Evolutionary conservation across 2,888 invertebrate species (phyloP).

Genomic region (Eilema depressum): DNA sequence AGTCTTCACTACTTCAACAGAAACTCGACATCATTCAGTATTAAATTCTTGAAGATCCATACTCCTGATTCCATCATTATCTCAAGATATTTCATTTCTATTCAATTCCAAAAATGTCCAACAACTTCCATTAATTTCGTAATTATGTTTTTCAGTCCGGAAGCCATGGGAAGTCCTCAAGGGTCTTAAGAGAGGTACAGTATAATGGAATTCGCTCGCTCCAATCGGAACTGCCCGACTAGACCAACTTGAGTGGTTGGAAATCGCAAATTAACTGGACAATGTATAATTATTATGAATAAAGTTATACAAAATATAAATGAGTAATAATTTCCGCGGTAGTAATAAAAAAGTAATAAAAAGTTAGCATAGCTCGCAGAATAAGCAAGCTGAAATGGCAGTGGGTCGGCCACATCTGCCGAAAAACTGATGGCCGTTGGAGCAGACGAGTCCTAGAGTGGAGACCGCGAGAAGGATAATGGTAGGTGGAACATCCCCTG

Average conservation of each 20-base stretch:
- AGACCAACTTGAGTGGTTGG: not conserved
- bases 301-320: not conserved
- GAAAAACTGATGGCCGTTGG: too few relatives aligned
- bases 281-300: not conserved
- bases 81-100: conserved; percentile 27
- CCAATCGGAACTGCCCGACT: not conserved
- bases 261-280: not conserved
- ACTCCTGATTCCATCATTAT: conserved; percentile 31
- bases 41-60: not conserved
- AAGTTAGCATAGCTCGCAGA: too few relatives aligned
- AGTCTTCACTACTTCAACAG: too few relatives aligned
- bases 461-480: too few relatives aligned
- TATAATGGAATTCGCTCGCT: not conserved
- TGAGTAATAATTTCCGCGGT: too few relatives aligned
- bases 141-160: conserved; percentile 28
- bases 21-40: too few relatives aligned
- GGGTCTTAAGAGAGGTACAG: not conserved
- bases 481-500: too few relatives aligned
- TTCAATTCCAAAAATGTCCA: conserved; percentile 26
- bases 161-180: not conserved
- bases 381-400: too few relatives aligned
- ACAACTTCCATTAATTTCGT: conserved; percentile 30
- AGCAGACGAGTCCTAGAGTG: too few relatives aligned
- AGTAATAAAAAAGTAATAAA: too few relatives aligned
- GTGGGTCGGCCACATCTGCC: too few relatives aligned